Conservation (phyloP, 2,113 vertebrate genomes). For the Oryctolagus cuniculus region mOryCun1.1 NC_091438.1:63814001-63814500, state of each 20-base stretch:
- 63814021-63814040: background rate
- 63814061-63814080: background rate
- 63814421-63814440: too few relatives aligned
- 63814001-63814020: background rate
- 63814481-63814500: too few relatives aligned
- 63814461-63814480: too few relatives aligned
- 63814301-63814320: background rate
- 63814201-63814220: background rate
- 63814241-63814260: background rate
- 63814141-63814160: background rate
- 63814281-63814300: background rate
- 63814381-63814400: too few relatives aligned
- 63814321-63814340: background rate
- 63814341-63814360: background rate
- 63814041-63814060: too few relatives aligned
- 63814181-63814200: background rate
- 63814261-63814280: background rate
- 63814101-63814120: background rate
- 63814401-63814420: too few relatives aligned
- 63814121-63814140: background rate
- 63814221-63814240: background rate
- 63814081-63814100: accelerated
- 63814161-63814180: background rate
- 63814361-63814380: background rate
- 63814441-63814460: too few relatives aligned